Percentiles rank a stretch among this genome's conserved stretches.
These are phyloP conservation scores for Lysiphlebus fabarum DNA, from an alignment of 1,140 invertebrate genomes.

Conservation along the genomic window DNA sequence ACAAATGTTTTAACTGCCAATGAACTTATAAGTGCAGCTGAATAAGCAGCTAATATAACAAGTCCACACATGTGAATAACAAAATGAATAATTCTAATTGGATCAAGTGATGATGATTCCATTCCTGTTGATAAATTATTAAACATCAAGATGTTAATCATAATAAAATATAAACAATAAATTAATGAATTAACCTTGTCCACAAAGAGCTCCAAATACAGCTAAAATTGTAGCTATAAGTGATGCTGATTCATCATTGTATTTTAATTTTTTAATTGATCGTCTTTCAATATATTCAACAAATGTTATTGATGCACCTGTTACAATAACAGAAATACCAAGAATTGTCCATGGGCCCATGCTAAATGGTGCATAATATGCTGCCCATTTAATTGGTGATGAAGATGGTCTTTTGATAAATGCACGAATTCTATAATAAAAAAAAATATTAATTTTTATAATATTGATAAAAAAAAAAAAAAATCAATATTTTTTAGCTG, in stretches of 20 bases:
- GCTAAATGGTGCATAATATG: constrained; percentile 45
- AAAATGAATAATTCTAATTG: constrained; percentile 44
- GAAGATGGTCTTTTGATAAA: constrained; percentile 46
- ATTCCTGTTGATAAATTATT: constrained; percentile 35
- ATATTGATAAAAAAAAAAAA: constrained; percentile 1
- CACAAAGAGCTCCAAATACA: constrained; percentile 43
- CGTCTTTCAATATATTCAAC: constrained; percentile 17
- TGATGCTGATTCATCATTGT: not conserved
- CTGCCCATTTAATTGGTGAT: constrained; percentile 44
- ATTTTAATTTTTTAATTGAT: not conserved
- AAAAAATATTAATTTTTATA: too few relatives aligned
- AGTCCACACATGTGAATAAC: constrained; percentile 45
- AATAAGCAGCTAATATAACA: constrained; percentile 50
- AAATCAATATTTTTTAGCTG: constrained; percentile 12
- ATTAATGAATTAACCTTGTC: constrained; percentile 46
- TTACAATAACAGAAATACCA: constrained; percentile 33
- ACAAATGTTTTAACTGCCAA: constrained; percentile 45
- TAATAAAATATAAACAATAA: not conserved
- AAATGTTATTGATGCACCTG: constrained; percentile 28
- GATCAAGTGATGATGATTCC: constrained; percentile 35
- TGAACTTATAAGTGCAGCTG: constrained; percentile 50
- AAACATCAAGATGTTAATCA: not conserved
- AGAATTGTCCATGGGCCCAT: constrained; percentile 40
- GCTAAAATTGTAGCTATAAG: constrained; percentile 40
- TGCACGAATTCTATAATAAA: constrained; percentile 36